Evolutionary conservation across 2,113 vertebrate genomes (phyloP), one percentile per base, ranked within the genome.

Genomic region (Mesembrinibis cayennensis): DNA sequence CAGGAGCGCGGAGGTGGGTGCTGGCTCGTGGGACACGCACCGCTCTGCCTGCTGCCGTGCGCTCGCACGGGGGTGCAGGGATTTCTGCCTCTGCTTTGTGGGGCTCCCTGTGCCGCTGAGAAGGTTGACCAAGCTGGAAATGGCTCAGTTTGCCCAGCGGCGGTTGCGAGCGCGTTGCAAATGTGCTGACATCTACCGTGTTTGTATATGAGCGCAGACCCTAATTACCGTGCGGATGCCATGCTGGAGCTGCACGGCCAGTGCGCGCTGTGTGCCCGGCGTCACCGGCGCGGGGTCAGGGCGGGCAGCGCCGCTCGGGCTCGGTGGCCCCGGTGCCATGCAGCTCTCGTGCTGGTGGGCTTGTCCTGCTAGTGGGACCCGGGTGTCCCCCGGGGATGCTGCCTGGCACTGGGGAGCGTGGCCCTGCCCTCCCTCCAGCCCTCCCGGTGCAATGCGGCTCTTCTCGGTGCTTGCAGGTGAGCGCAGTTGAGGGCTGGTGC

Each of bases 291-390:
- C 0, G 7, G 55, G 36, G 44, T 27, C 1, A 2, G 36, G 19
- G 47, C 6, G 10, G 13, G 50, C 26, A 16, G 53, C 2, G 1
- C 44, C 2, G 0, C n/a, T 32, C 0, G 3, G 36, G 59, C 59
- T 74, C 6, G 1, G 32, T 7, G 34, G 36, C 21, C 52, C 69
- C 1, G 2, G n/a, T 0, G 1, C 58, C 0, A 0, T 4, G 38
- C 61, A n/a, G 52, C 30, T 6, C 62, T 29, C 2, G 2, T 27
- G 27, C 71, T 8, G 22, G 18, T 34, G 50, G n/a, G 8, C 29
- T 74, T 22, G 36, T 50, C 69, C 22, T 67, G 52, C 52, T 27
- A 1, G 22, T 3, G 52, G 38, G 42, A 34, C 23, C 18, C 11
- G 22, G 19, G 15, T 13, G 45, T n/a, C 53, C 52, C 38, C 38